These are phyloP conservation scores for Meleagris gallopavo DNA, from an alignment of 2,113 vertebrate genomes.

Conservation along the genomic window DNA sequence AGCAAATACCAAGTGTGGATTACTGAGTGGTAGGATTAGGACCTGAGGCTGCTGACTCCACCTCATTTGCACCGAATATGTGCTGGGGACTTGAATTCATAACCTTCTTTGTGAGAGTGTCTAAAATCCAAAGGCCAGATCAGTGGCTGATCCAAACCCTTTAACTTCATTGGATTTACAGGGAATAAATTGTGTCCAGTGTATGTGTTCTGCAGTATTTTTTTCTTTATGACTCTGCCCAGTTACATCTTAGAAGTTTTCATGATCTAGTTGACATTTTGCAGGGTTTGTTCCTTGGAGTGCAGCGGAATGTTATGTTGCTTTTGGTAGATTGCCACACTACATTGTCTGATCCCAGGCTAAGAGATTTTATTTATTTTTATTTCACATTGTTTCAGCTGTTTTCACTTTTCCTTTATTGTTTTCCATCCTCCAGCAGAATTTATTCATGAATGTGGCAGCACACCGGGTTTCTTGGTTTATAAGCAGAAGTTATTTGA, in stretches of 20 bases:
- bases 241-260: neutral
- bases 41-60: neutral
- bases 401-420: conserved; percentile 71
- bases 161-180: neutral
- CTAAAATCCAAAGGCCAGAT: neutral
- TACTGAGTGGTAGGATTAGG: neutral
- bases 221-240: neutral
- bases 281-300: neutral
- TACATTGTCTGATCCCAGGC: conserved; percentile 37
- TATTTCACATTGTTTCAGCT: conserved; percentile 75
- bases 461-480: neutral
- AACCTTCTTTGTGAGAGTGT: neutral
- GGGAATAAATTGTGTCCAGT: neutral
- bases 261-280: neutral
- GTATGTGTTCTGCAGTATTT: neutral
- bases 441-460: conserved; percentile 48
- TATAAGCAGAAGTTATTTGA: conserved; percentile 13
- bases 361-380: conserved; percentile 66
- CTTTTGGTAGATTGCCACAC: conserved; percentile 42
- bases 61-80: neutral
- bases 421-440: conserved; percentile 46
- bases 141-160: neutral
- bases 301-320: neutral
- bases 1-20: neutral
- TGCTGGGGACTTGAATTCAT: neutral